phyloP scores from a whole-genome alignment of 2,113 vertebrate genomes.

The Trachemys scripta region DNA sequence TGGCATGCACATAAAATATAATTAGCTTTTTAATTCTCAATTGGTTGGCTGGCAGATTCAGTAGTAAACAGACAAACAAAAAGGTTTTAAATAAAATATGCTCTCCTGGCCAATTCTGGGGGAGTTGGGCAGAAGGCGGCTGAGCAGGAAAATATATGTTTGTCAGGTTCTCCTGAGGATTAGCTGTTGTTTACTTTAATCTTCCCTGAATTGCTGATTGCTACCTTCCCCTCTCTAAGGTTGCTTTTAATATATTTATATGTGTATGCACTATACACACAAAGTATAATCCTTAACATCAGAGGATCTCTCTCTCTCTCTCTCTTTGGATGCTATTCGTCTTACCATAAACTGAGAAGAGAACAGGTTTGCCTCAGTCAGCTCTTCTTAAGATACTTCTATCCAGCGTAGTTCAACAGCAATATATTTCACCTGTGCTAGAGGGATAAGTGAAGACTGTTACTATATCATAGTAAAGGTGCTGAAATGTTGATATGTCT shows the following conservation, averaged over 20 bases:
- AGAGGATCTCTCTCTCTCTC: neutral
- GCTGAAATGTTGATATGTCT: neutral
- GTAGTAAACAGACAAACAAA: constrained; percentile 60
- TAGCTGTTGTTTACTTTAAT: constrained; percentile 49
- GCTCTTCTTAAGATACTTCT: constrained; percentile 37
- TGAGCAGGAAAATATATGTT: constrained; percentile 57
- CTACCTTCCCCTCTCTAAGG: constrained; percentile 43
- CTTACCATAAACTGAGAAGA: constrained; percentile 58
- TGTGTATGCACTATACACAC: neutral
- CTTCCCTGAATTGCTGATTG: constrained; percentile 53
- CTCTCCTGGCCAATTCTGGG: constrained; percentile 8
- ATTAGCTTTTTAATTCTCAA: constrained; percentile 24
- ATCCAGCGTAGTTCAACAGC: constrained; percentile 4
- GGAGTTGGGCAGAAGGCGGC: neutral
- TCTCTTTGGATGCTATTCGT: neutral
- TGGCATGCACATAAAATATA: neutral
- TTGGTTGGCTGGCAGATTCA: constrained; percentile 50
- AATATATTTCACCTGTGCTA: constrained; percentile 45
- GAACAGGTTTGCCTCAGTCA: constrained; percentile 38
- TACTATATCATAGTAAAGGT: neutral
- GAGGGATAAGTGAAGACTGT: constrained; percentile 27
- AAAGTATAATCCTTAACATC: neutral
- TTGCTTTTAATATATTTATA: constrained; percentile 54
- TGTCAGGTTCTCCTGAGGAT: constrained; percentile 22
- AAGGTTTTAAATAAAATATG: constrained; percentile 69